A percentile compares a stretch with the other conserved stretches of the same genome.
These are phyloP conservation scores for Bombus consobrinus DNA, from an alignment of 1,140 invertebrate genomes.

Conservation along the genomic window DNA sequence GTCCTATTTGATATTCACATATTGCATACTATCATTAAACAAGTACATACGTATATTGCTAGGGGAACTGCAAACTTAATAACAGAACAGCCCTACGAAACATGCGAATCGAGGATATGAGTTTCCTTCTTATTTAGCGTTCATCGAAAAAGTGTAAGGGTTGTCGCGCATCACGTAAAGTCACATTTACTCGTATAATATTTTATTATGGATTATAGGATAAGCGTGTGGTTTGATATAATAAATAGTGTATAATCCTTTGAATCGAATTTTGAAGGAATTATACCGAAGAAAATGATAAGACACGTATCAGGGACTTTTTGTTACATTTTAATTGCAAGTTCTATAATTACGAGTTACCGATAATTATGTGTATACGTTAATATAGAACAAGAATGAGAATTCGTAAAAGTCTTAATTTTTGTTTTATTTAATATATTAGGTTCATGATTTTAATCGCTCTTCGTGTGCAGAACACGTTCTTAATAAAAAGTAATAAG, in stretches of 20 bases:
- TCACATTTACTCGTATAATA: background rate
- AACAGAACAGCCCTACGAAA: background rate
- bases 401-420: background rate
- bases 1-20: slow-evolving; percentile 36
- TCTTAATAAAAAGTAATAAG: background rate
- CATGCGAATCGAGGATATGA: background rate
- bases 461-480: background rate
- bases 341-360: no score
- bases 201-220: background rate
- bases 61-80: background rate
- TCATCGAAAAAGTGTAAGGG: background rate
- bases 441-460: background rate
- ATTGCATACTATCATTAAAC: slow-evolving; percentile 21
- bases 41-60: background rate
- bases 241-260: background rate
- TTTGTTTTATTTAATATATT: background rate
- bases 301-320: no score
- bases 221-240: background rate
- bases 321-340: no score
- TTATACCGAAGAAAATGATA: background rate
- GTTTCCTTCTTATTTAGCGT: background rate
- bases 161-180: background rate
- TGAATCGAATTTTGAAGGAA: background rate
- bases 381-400: background rate
- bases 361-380: background rate